Conservation (phyloP, 2,797 vertebrate species). For the Gadopsis marmoratus region DNA sequence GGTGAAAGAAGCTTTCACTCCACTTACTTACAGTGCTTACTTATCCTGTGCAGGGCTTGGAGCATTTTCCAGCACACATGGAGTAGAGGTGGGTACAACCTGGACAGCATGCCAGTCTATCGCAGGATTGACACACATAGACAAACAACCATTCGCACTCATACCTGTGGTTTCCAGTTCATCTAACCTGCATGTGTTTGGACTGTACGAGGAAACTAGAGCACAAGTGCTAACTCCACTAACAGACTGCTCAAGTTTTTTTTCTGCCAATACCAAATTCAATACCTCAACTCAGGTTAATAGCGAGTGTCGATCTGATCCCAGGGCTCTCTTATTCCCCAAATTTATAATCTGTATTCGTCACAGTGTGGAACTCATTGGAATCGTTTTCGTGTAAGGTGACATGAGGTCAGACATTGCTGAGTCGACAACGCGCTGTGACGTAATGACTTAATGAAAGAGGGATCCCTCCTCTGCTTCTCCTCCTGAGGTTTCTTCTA, state of each 20-base stretch:
- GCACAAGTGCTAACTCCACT: background rate
- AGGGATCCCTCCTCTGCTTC: background rate
- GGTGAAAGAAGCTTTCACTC: conserved; percentile 14
- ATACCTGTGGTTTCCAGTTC: conserved; percentile 10
- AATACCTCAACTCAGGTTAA: background rate
- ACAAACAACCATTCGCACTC: conserved; percentile 28
- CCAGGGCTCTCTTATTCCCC: background rate
- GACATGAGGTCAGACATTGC: background rate
- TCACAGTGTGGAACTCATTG: too few relatives aligned
- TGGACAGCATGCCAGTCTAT: conserved; percentile 7
- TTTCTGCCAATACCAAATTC: background rate
- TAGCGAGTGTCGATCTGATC: background rate
- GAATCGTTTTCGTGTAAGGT: background rate
- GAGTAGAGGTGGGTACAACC: conserved; percentile 18
- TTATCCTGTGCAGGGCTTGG: background rate
- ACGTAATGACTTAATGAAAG: background rate
- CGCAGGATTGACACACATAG: conserved; percentile 9
- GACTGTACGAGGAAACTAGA: background rate
- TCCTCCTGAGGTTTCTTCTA: background rate
- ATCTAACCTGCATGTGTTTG: background rate
- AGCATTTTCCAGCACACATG: background rate
- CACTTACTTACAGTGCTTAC: background rate
- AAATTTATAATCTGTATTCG: background rate
- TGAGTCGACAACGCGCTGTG: too few relatives aligned
- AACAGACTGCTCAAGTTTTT: background rate